Conservation (phyloP, 2,888 invertebrate genomes). For the Drosophila emarginata region DNA sequence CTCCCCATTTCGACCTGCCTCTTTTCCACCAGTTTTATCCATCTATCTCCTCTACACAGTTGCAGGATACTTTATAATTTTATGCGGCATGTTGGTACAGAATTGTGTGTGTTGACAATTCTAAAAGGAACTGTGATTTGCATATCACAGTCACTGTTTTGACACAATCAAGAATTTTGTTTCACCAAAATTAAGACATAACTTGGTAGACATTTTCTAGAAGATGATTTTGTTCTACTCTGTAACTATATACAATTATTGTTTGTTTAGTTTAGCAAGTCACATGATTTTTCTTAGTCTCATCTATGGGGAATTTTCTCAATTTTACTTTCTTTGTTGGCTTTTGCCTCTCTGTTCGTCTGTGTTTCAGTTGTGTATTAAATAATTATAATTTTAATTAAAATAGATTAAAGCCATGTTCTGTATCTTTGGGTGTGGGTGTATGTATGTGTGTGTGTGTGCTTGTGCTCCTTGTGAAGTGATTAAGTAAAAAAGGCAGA, state of each 20-base stretch:
- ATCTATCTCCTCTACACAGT: conserved; percentile 31
- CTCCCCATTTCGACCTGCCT: conserved; percentile 10
- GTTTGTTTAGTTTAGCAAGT: neutral
- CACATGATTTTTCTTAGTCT: neutral
- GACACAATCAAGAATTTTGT: too few species aligned
- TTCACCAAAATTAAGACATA: too few species aligned
- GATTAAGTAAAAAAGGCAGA: conserved; percentile 76
- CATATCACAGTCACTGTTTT: conserved; percentile 24
- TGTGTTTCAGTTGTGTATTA: conserved; percentile 65
- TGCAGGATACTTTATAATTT: conserved; percentile 66
- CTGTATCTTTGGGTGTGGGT: neutral
- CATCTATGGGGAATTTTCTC: conserved; percentile 22
- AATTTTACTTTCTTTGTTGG: neutral
- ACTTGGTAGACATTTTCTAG: too few species aligned
- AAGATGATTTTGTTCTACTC: too few species aligned
- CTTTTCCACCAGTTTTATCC: neutral
- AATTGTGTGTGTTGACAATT: conserved; percentile 33
- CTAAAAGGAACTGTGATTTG: conserved; percentile 17
- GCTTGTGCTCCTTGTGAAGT: conserved; percentile 75
- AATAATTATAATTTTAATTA: conserved; percentile 77
- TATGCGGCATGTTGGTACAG: conserved; percentile 56
- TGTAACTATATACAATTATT: neutral
- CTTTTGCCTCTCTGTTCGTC: neutral
- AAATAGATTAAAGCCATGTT: conserved; percentile 77
- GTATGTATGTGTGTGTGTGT: conserved; percentile 52